Base-by-base conservation (phyloP, 2,888 invertebrate genomes). In the Philhelius pedissequus region DNA sequence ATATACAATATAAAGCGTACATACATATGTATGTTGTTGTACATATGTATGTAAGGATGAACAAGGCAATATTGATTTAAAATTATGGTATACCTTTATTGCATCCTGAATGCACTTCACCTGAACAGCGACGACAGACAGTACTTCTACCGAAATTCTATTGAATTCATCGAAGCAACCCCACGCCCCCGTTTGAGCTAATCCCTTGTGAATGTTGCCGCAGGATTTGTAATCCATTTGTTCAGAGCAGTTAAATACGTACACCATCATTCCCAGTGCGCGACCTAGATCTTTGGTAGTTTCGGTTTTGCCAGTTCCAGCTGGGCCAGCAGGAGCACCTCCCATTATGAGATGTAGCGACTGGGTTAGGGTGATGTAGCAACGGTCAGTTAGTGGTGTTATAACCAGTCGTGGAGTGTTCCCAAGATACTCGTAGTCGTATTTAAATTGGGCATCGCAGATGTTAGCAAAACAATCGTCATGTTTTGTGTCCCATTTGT, bases 141-240 rank as follows among this genome's bases (percentile, higher is more conserved):
- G 91, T 77, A 98, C 98, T 92, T 98, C 98, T 1, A 98, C 96
- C 0, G 98, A 96, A 88, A 98, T 98, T 75, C 98, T 94, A 92
- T 98, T 98, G 91, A 98, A 98, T 91, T 98, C 98, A 90, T 98
- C 98, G 90, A 98, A 98, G 90, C 98, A 98, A 35, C 98, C 98
- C 98, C 98, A 98, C 9, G 97, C 97, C 0, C 98, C 98, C 0
- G 90, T 90, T 64, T 91, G 91, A 7, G 91, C 88, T n/a, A 91
- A 86, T 90, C 94, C 98, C 92, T 98, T 98, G 92, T 97, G 98
- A 91, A 98, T 98, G 90, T 97, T 97, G 27, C 97, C 98, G 87
- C 97, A 96, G 2, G 97, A 97, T 92, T 97, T 97, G 92, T 98
- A 98, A 91, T 98, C 98, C 98, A 98, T 98, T 93, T 98, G 98